Conservation (phyloP, 2,113 vertebrate genomes). For the Vombatus ursinus region DNA sequence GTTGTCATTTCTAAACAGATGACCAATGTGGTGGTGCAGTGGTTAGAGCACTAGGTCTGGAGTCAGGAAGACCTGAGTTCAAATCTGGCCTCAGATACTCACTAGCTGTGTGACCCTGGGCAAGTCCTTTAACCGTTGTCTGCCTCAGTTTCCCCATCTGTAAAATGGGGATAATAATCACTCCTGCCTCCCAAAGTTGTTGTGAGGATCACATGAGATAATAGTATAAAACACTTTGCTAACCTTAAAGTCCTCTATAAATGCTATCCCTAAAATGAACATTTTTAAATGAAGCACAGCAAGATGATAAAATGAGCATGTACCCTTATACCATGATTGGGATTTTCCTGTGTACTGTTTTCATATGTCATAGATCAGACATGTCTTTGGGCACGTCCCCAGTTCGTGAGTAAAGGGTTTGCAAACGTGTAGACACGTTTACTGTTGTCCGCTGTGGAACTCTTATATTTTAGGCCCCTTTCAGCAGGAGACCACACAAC, state of each 20-base stretch:
- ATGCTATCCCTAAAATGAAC: neutral
- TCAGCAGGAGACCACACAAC: neutral
- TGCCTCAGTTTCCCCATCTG: neutral
- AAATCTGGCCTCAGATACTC: neutral
- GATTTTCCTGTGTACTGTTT: conserved; percentile 38
- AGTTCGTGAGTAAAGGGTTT: neutral
- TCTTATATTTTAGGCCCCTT: conserved; percentile 24
- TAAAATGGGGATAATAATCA: neutral
- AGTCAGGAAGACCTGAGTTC: neutral
- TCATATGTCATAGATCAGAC: conserved; percentile 30
- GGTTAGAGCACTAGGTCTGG: neutral
- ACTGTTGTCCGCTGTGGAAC: neutral
- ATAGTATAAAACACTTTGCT: neutral
- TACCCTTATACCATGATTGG: conserved; percentile 35
- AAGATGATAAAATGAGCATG: conserved; percentile 43
- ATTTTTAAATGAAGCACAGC: neutral
- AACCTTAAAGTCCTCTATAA: neutral
- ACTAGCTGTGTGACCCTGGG: neutral
- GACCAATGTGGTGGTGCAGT: neutral
- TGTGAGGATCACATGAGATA: neutral
- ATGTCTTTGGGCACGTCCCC: neutral
- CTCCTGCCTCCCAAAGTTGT: neutral
- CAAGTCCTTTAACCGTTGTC: neutral
- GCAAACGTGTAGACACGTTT: conserved; percentile 11
- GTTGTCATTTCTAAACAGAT: neutral